Evolutionary conservation across 2,113 vertebrate species (phyloP).

Genomic region (Anguilla rostrata): DNA sequence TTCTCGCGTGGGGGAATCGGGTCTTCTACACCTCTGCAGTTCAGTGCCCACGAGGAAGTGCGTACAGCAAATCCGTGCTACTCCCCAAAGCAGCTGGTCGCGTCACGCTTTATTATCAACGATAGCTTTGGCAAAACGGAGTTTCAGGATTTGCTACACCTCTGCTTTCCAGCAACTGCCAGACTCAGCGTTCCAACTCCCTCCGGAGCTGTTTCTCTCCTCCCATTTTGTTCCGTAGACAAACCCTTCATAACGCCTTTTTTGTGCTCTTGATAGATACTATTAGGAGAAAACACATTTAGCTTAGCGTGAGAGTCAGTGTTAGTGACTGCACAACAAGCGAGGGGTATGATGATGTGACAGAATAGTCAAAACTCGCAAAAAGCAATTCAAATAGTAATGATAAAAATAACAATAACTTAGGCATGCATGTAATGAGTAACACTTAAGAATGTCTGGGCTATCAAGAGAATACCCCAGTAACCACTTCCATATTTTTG

Average conservation of each 20-base stretch:
- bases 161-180: conserved; percentile 6
- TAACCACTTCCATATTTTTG: background rate
- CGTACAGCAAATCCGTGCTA: background rate
- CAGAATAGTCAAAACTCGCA: conserved; percentile 49
- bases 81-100: background rate
- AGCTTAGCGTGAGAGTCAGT: conserved; percentile 56
- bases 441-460: no score
- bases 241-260: conserved; percentile 56
- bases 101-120: conserved; percentile 14
- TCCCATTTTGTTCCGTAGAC: conserved; percentile 51
- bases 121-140: background rate
- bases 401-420: conserved; percentile 2
- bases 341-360: conserved; percentile 57
- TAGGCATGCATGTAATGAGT: no score
- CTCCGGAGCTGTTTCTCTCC: conserved; percentile 32
- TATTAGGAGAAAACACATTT: conserved; percentile 56
- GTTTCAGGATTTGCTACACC: background rate
- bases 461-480: no score
- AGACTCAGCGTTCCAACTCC: background rate
- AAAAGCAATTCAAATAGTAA: background rate
- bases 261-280: conserved; percentile 58
- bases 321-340: conserved; percentile 57
- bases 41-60: conserved; percentile 12
- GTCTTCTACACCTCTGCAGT: background rate
- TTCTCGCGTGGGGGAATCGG: conserved; percentile 21